These are phyloP conservation scores for Morelia viridis DNA, from an alignment of 2,797 vertebrate genomes.

Conservation along the genomic window DNA sequence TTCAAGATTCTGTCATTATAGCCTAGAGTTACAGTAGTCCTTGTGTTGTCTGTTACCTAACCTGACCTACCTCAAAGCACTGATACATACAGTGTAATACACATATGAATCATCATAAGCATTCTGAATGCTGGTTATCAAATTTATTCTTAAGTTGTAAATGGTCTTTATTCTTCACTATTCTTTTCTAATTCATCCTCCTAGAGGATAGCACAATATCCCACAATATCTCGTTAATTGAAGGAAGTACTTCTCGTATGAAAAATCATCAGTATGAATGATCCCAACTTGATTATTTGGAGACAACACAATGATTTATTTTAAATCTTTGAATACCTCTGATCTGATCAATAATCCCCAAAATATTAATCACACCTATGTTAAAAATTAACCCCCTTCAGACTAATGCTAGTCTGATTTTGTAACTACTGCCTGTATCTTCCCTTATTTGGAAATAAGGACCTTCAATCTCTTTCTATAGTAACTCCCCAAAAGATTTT, in stretches of 20 bases:
- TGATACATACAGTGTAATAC: neutral
- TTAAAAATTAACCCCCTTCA: neutral
- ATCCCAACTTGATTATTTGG: neutral
- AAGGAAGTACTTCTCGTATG: neutral
- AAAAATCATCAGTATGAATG: neutral
- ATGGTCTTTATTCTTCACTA: neutral
- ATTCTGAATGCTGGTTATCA: neutral
- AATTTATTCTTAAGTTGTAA: neutral
- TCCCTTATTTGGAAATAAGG: neutral
- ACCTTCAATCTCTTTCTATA: neutral
- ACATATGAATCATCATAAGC: neutral
- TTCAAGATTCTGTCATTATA: neutral
- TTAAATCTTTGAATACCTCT: neutral
- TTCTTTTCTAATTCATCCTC: neutral
- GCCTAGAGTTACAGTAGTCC: neutral
- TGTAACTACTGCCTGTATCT: neutral
- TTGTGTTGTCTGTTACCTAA: neutral
- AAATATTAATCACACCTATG: neutral
- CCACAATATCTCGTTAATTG: neutral
- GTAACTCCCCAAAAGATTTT: neutral
- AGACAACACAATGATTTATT: neutral
- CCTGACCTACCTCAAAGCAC: neutral
- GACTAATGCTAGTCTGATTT: neutral
- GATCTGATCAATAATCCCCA: neutral
- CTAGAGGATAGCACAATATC: neutral